phyloP scores from a whole-genome alignment of 1,140 invertebrate genomes.

The Meloidogyne hapla region DNA sequence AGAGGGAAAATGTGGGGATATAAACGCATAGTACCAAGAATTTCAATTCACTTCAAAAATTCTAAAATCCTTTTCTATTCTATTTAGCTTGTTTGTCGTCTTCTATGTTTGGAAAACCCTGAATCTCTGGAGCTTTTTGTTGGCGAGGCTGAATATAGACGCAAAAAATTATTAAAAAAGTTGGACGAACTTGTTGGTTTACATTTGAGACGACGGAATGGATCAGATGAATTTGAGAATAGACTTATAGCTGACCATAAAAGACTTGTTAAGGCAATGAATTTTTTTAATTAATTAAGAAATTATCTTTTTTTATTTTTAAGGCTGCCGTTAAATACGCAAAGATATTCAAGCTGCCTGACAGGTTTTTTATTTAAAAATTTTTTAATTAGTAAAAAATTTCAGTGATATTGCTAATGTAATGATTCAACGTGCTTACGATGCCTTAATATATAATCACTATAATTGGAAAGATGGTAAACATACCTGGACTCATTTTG shows the following conservation, averaged over 20 bases:
- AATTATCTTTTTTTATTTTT: not conserved
- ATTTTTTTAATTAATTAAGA: not conserved
- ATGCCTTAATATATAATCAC: slow-evolving; percentile 30
- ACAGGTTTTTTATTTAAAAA: not conserved
- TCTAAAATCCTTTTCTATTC: slow-evolving; percentile 21
- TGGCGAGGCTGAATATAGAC: slow-evolving; percentile 24
- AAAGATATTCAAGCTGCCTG: slow-evolving; percentile 21
- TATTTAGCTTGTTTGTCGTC: slow-evolving; percentile 32
- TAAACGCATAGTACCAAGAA: too few relatives aligned
- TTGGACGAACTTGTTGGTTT: slow-evolving; percentile 28
- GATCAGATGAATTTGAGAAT: slow-evolving; percentile 12
- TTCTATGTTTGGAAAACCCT: slow-evolving; percentile 24
- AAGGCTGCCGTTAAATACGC: slow-evolving; percentile 12
- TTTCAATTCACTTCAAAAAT: not conserved
- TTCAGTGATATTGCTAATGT: slow-evolving; percentile 25
- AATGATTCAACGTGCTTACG: slow-evolving; percentile 14
- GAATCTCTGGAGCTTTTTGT: slow-evolving; percentile 23
- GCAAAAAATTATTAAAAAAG: slow-evolving; percentile 18
- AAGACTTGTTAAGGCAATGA: slow-evolving; percentile 15
- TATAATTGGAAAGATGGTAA: not conserved
- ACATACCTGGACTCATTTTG: slow-evolving; percentile 17
- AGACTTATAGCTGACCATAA: slow-evolving; percentile 16
- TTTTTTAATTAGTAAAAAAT: not conserved
- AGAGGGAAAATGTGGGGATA: too few relatives aligned
- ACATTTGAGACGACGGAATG: not conserved